Conservation (phyloP, 2,797 vertebrate genomes). For the Muscicapa comitata region DNA sequence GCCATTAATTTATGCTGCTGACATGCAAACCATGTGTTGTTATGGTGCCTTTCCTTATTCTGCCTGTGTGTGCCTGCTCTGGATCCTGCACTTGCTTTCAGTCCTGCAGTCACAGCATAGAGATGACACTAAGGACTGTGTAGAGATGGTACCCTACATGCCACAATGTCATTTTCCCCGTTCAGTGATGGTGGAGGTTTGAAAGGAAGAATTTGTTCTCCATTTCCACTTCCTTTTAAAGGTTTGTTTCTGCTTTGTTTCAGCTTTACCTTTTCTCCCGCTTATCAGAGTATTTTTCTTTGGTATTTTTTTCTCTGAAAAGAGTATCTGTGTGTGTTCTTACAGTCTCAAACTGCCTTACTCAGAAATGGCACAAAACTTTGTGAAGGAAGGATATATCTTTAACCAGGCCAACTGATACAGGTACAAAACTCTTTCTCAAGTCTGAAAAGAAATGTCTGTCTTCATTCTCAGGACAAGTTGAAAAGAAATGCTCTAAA, state of each 20-base stretch:
- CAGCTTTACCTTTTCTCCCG: constrained; percentile 7
- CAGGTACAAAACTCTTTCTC: background rate
- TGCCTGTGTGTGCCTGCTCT: background rate
- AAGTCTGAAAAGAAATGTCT: background rate
- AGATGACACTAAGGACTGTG: background rate
- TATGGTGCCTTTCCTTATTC: background rate
- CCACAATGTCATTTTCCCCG: background rate
- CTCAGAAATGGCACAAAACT: background rate
- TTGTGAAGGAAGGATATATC: background rate
- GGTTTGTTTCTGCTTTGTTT: background rate
- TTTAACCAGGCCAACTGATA: background rate
- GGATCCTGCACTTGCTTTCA: background rate
- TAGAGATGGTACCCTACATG: background rate
- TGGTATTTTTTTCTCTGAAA: constrained; percentile 19
- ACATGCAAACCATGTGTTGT: background rate
- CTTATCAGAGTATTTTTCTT: constrained; percentile 15
- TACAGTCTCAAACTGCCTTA: background rate
- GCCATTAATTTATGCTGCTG: background rate
- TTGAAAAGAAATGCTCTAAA: background rate
- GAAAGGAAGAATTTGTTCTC: background rate
- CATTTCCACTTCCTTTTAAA: constrained; percentile 19
- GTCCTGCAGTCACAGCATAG: background rate
- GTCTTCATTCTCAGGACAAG: background rate
- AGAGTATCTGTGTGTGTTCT: background rate
- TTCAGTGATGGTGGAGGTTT: background rate